phyloP scores from a whole-genome alignment of 2,888 invertebrate species.

The Acronicta psi region DNA sequence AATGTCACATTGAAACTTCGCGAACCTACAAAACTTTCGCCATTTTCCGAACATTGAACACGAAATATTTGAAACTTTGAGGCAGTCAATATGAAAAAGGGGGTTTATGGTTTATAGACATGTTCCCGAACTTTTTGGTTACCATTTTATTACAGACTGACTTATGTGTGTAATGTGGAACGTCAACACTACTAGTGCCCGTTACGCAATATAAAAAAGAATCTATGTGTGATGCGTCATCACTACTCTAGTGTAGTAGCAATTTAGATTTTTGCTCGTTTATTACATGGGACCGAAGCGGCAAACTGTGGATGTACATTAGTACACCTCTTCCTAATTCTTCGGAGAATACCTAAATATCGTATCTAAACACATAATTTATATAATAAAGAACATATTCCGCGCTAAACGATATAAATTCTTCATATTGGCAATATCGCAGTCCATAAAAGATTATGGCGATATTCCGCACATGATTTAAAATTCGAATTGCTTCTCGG shows the following conservation, averaged over 20 bases:
- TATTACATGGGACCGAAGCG: too few relatives aligned
- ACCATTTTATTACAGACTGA: background rate
- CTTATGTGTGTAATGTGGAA: background rate
- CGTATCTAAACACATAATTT: too few relatives aligned
- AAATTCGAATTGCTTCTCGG: conserved; percentile 24
- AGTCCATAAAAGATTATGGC: conserved; percentile 9
- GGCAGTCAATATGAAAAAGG: conserved; percentile 14
- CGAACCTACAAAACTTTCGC: conserved; percentile 23
- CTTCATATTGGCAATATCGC: conserved; percentile 12
- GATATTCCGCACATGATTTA: conserved; percentile 14
- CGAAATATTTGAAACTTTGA: conserved; percentile 12
- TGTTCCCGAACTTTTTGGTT: conserved; percentile 11
- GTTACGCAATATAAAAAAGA: background rate
- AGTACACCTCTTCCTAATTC: too few relatives aligned
- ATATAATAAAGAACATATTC: background rate
- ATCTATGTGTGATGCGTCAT: too few relatives aligned
- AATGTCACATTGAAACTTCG: conserved; percentile 36
- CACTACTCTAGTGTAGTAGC: too few relatives aligned
- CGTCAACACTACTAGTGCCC: background rate
- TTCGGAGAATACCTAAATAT: too few relatives aligned
- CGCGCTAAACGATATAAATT: conserved; percentile 13
- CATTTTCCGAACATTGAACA: conserved; percentile 22
- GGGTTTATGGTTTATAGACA: conserved; percentile 17
- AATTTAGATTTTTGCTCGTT: too few relatives aligned
- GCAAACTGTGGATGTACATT: too few relatives aligned